phyloP scores from a whole-genome alignment of 1,140 invertebrate genomes.

The Periplaneta americana region DNA sequence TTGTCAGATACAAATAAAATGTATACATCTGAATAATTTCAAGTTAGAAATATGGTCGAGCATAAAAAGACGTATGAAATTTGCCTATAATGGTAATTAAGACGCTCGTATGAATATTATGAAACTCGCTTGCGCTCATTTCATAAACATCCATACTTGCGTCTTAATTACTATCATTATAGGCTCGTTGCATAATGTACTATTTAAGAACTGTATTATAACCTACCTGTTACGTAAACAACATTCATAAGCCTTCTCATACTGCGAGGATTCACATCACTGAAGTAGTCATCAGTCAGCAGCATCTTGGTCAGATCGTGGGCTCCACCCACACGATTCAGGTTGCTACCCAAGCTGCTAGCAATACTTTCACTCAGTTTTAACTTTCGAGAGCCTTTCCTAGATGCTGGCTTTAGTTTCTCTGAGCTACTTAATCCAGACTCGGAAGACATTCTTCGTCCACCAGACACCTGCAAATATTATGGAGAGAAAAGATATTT shows the following conservation, averaged over 20 bases:
- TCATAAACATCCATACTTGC: too few relatives aligned
- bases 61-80: too few relatives aligned
- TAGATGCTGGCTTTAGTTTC: constrained; percentile 44
- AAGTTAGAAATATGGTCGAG: too few relatives aligned
- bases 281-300: constrained; percentile 92
- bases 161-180: too few relatives aligned
- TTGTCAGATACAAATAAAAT: too few relatives aligned
- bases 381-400: constrained; percentile 59
- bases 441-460: constrained; percentile 69
- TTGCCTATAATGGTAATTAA: too few relatives aligned
- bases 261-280: constrained; percentile 94
- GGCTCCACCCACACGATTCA: constrained; percentile 64
- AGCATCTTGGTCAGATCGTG: constrained; percentile 80
- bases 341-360: constrained; percentile 81
- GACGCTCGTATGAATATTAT: too few relatives aligned
- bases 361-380: constrained; percentile 82
- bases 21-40: too few relatives aligned
- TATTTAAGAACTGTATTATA: too few relatives aligned
- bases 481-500: constrained; percentile 3
- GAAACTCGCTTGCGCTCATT: too few relatives aligned
- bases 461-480: constrained; percentile 48
- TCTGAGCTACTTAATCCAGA: constrained; percentile 56
- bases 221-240: constrained; percentile 88
- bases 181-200: too few relatives aligned
- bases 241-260: constrained; percentile 97